Evolutionary conservation across 2,888 invertebrate genomes (phyloP).

Genomic region (Drosophila barbarae): DNA sequence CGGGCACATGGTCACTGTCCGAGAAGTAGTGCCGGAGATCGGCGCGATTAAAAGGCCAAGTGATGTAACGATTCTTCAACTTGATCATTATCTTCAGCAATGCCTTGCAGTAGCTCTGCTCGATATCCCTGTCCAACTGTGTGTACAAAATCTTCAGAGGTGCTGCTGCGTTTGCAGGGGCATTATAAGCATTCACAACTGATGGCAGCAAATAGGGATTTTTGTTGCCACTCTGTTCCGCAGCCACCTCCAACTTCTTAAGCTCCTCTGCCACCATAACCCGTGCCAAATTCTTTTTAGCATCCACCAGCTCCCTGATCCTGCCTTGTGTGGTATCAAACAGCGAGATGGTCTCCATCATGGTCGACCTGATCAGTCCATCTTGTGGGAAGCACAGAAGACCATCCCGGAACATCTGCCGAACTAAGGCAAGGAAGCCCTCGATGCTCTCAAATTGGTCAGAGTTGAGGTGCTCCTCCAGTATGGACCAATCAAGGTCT

Average conservation of each 20-base stretch:
- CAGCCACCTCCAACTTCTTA: not conserved
- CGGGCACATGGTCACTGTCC: constrained; percentile 6
- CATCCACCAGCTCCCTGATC: not conserved
- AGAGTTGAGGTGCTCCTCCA: constrained; percentile 4
- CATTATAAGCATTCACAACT: too few relatives aligned
- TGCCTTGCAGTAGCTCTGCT: constrained; percentile 33
- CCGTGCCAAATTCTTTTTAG: not conserved
- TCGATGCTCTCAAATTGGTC: constrained; percentile 25
- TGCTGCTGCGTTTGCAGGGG: not conserved
- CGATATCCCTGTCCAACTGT: constrained; percentile 29
- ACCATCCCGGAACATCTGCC: constrained; percentile 37
- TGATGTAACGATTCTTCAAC: constrained; percentile 19
- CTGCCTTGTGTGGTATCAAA: not conserved
- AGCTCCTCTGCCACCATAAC: not conserved
- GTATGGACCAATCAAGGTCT: constrained; percentile 28
- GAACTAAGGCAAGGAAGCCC: constrained; percentile 21
- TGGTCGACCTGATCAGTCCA: not conserved
- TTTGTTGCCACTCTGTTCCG: not conserved
- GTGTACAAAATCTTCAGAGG: constrained; percentile 2
- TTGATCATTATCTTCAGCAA: constrained; percentile 32
- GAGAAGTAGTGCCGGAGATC: constrained; percentile 21
- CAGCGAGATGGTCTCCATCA: not conserved
- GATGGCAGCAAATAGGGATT: not conserved
- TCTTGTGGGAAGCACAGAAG: not conserved
- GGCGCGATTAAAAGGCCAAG: constrained; percentile 39